Conservation (phyloP, 2,888 invertebrate species). For the Xylocampa areola region DNA sequence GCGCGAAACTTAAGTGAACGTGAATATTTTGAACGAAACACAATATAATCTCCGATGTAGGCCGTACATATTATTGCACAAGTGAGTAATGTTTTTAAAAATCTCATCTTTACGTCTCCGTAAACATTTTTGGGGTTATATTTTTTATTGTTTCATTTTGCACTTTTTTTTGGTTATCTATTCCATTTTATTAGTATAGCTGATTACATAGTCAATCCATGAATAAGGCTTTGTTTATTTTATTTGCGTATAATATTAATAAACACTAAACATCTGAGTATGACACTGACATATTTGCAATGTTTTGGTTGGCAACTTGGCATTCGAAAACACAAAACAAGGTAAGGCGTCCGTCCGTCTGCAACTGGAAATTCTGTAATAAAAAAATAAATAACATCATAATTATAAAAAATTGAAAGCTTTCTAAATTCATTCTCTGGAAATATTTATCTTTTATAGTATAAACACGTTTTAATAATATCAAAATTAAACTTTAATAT, state of each 20-base stretch:
- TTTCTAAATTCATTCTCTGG: no score
- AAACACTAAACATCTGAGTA: background rate
- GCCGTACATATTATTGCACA: constrained; percentile 67
- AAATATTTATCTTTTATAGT: no score
- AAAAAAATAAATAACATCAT: no score
- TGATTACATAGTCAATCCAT: constrained; percentile 24
- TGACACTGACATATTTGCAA: constrained; percentile 37
- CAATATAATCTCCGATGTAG: constrained; percentile 76
- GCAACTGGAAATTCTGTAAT: no score
- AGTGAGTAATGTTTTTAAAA: constrained; percentile 66
- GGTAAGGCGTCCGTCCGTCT: no score
- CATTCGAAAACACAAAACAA: constrained; percentile 27
- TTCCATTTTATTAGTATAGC: constrained; percentile 1
- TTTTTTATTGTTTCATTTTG: constrained; percentile 13
- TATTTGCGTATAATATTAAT: background rate
- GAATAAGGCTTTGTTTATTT: constrained; percentile 6
- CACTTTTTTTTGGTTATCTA: constrained; percentile 2
- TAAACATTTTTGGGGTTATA: constrained; percentile 20
- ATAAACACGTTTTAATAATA: no score
- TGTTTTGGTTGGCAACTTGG: background rate
- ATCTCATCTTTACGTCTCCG: constrained; percentile 66
- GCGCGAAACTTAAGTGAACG: constrained; percentile 73
- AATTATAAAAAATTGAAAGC: no score
- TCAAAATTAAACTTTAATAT: no score
- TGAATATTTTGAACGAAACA: constrained; percentile 78